These are phyloP conservation scores for Heliothis virescens DNA, from an alignment of 1,140 invertebrate species.

Conservation along the genomic window DNA sequence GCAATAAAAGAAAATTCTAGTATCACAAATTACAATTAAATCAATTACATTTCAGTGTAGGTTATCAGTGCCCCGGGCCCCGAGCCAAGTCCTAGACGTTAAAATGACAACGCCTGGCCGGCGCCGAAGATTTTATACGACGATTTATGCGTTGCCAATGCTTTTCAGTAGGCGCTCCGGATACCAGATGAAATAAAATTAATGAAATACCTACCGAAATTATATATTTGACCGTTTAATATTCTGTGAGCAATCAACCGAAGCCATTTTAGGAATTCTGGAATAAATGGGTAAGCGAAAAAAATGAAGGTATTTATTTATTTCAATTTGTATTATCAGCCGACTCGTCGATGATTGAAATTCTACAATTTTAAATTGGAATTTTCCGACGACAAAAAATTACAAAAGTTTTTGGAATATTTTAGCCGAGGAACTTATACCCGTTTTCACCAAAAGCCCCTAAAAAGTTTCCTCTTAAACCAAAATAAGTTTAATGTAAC, in stretches of 20 bases:
- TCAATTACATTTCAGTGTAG: constrained; percentile 49
- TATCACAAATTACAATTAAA: constrained; percentile 22
- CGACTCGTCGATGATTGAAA: no score
- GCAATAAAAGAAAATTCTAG: constrained; percentile 8
- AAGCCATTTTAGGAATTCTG: neutral
- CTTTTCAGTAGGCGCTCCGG: constrained; percentile 50
- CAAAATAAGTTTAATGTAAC: no score
- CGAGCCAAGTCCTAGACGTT: constrained; percentile 55
- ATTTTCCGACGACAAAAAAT: no score
- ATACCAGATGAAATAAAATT: neutral
- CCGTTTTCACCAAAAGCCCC: no score
- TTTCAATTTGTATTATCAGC: neutral
- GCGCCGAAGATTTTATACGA: constrained; percentile 56
- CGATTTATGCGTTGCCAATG: constrained; percentile 52
- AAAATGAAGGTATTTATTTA: neutral
- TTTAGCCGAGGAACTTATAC: no score
- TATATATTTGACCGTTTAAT: constrained; percentile 37
- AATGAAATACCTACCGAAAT: neutral
- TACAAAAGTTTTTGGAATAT: no score
- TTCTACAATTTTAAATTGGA: no score
- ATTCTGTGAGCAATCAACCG: neutral
- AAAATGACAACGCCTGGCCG: constrained; percentile 61
- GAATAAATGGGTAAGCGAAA: neutral
- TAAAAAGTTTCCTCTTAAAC: no score
- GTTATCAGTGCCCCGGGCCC: constrained; percentile 53